Evolutionary conservation across 2,888 invertebrate species (phyloP).

Genomic region (Ophioninae sp.): DNA sequence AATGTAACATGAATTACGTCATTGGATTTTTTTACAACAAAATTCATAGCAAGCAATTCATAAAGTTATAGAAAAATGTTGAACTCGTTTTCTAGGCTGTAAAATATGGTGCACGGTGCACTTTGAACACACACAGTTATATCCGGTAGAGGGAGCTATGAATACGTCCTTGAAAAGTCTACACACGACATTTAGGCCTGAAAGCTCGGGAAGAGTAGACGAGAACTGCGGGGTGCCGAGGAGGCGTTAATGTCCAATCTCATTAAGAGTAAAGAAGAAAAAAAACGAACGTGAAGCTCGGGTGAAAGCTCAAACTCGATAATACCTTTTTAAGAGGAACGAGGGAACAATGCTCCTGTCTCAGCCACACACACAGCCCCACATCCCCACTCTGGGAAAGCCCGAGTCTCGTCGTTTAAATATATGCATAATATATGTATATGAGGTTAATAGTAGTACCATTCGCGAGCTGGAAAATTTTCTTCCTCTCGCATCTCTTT

Average conservation of each 20-base stretch:
- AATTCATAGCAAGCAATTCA: no score
- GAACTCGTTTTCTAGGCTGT: no score
- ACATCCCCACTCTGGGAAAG: not conserved
- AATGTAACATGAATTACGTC: no score
- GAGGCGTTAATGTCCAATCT: not conserved
- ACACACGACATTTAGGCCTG: constrained; percentile 12
- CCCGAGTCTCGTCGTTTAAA: not conserved
- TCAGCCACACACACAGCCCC: not conserved
- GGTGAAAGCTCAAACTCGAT: constrained; percentile 58
- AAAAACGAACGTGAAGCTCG: constrained; percentile 52
- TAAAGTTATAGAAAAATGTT: no score
- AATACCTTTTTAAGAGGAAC: constrained; percentile 58
- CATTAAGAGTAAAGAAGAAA: not conserved
- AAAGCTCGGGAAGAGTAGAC: constrained; percentile 34
- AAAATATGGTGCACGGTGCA: no score
- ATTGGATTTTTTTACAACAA: no score
- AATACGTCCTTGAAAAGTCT: constrained; percentile 56
- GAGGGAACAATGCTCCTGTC: constrained; percentile 20
- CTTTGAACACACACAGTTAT: no score
- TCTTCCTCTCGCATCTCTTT: constrained; percentile 29
- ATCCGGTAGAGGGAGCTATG: no score
- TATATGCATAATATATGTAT: constrained; percentile 35
- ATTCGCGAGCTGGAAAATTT: constrained; percentile 53
- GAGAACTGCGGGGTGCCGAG: not conserved
- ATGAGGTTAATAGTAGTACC: constrained; percentile 59